Evolutionary conservation across 2,888 invertebrate species (phyloP), one percentile per base, ranked within the genome.

Genomic region (Brassicogethes aeneus): DNA sequence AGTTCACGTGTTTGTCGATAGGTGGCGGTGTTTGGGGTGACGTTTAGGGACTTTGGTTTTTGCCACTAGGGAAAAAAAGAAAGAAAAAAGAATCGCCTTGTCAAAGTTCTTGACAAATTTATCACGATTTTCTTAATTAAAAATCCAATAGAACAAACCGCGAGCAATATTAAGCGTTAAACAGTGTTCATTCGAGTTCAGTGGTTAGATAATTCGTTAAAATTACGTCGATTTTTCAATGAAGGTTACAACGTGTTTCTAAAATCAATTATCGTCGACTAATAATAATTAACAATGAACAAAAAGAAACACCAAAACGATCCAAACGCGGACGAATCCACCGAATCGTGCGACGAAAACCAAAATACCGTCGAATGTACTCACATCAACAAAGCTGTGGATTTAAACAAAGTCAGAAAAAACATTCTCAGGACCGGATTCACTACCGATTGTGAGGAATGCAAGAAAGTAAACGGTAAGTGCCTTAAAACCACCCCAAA

Each of bases 261-360:
- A 37, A 32, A 8, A 15, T 32, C 14, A 13, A 12, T 37, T 30
- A 12, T 14, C 10, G 16, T 14, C 34, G 40, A 45, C 23, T 7
- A 5, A 23, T 23, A 23, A 23, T 23, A 7, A 23, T 23, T 29
- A 39, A 71, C 65, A 64, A 85, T 85, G 84, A 80, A 77, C 42
- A 84, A 82, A 70, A 84, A 81, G 72, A 77, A 82, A 72, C 77
- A 82, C 65, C 82, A 84, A 62, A 73, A 73, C 50, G 82, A 82
- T 55, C 78, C 76, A 23, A 72, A 72, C 35, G 77, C 73, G 51
- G 79, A 79, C 50, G 79, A 77, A 49, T 82, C 85, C 2, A 81
- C 82, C 0, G 85, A 84, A 57, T 82, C 83, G 13, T 79, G 79
- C 51, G 82, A 82, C 48, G 84, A 85, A 62, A 62, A 64, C 48